These are phyloP conservation scores for Sialis fuliginosa DNA, from an alignment of 2,888 invertebrate genomes.

Conservation along the genomic window DNA sequence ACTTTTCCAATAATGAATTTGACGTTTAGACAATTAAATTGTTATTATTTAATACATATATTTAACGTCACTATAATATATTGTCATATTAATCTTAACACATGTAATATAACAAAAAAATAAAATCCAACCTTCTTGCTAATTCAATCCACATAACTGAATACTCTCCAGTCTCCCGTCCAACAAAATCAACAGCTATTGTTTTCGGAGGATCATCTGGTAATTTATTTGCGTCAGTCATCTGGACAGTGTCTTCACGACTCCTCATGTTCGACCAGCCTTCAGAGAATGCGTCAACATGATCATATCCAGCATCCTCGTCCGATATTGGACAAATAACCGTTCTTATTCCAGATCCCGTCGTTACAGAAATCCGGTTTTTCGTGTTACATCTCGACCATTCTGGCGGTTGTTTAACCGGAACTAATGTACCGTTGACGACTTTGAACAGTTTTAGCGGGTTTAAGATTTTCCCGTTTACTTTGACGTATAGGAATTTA, in stretches of 20 bases:
- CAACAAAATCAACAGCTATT: constrained; percentile 62
- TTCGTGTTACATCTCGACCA: constrained; percentile 47
- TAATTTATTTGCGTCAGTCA: constrained; percentile 36
- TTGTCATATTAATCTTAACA: too few species aligned
- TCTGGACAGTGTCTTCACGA: constrained; percentile 21
- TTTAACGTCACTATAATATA: too few species aligned
- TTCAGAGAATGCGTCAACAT: constrained; percentile 69
- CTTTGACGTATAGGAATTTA: constrained; percentile 62
- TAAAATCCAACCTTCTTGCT: constrained; percentile 34
- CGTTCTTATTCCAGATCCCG: constrained; percentile 39
- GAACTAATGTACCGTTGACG: constrained; percentile 8
- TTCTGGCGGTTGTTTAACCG: constrained; percentile 10
- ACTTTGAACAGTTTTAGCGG: constrained; percentile 1
- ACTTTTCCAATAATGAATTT: too few species aligned
- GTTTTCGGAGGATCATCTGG: constrained; percentile 45
- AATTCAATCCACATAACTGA: constrained; percentile 71
- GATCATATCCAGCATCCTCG: constrained; percentile 35
- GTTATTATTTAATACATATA: too few species aligned
- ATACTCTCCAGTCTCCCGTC: constrained; percentile 56
- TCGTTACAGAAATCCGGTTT: constrained; percentile 63
- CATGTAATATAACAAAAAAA: too few species aligned
- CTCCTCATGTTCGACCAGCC: constrained; percentile 42
- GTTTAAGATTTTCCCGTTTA: constrained; percentile 41
- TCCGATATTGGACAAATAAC: constrained; percentile 38
- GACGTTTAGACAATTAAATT: too few species aligned